Conservation (phyloP, 1,140 invertebrate species). For the Brachionus asplanchnoidis region DNA sequence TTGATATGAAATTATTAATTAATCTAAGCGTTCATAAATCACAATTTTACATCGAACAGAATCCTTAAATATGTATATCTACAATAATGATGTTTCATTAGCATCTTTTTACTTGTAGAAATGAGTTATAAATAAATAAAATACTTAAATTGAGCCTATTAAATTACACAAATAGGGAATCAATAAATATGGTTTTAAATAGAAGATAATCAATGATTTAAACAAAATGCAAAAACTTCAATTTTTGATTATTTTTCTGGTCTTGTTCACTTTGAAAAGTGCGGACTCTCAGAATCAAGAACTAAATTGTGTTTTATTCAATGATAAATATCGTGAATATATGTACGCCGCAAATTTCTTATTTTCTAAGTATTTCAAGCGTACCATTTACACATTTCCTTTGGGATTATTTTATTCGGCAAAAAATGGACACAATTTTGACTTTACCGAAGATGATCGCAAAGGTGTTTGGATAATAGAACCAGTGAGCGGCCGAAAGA, state of each 20-base stretch:
- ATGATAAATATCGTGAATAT: constrained; percentile 6
- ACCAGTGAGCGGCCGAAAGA: background rate
- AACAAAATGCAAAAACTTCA: background rate
- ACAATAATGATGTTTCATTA: too few species aligned
- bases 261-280: background rate
- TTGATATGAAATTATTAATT: too few species aligned
- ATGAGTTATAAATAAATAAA: too few species aligned
- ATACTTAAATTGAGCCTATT: too few species aligned
- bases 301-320: background rate
- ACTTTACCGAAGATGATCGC: constrained; percentile 19
- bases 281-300: background rate
- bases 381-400: background rate
- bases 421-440: constrained; percentile 26
- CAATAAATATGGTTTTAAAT: background rate
- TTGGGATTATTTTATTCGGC: background rate
- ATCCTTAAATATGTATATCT: too few species aligned
- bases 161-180: background rate
- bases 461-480: constrained; percentile 23
- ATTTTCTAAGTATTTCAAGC: background rate
- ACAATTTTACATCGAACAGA: too few species aligned
- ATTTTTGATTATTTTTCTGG: background rate
- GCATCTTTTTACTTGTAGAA: too few species aligned
- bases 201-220: too few species aligned
- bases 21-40: too few species aligned
- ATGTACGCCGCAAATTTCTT: constrained; percentile 8